These are phyloP conservation scores for Dasyornis broadbenti DNA, from an alignment of 2,113 vertebrate genomes.

Conservation along the genomic window DNA sequence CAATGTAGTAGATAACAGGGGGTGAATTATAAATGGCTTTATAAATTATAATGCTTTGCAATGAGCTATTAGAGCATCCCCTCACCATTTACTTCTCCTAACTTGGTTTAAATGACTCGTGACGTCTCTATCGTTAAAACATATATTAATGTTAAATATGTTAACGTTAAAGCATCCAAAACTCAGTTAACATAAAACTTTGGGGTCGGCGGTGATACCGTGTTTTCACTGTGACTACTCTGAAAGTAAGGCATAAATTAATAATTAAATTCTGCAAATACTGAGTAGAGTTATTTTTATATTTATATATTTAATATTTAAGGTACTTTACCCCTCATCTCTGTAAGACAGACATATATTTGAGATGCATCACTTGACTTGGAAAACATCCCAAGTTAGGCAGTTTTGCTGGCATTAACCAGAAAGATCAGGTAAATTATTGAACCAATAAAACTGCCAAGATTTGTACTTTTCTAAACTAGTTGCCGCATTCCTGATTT, in stretches of 20 bases:
- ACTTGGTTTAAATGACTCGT: neutral
- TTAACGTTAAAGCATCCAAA: neutral
- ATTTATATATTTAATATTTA: neutral
- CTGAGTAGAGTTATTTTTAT: neutral
- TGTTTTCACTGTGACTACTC: neutral
- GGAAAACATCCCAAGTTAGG: conserved; percentile 10
- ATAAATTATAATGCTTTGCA: neutral
- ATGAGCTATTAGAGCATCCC: neutral
- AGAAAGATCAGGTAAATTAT: conserved; percentile 67
- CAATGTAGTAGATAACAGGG: neutral
- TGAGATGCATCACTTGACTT: neutral
- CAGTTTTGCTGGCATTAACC: conserved; percentile 59
- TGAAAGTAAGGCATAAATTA: conserved; percentile 34
- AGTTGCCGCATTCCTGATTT: conserved; percentile 69
- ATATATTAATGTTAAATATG: neutral
- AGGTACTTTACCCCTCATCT: conserved; percentile 6
- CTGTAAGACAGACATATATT: neutral
- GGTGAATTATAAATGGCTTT: neutral
- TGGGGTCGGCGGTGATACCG: neutral
- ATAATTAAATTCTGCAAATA: conserved; percentile 38
- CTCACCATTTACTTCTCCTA: neutral
- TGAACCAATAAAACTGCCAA: conserved; percentile 63
- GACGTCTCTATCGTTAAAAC: neutral
- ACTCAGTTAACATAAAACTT: neutral
- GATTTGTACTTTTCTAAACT: conserved; percentile 64